Percentiles rank a stretch among this genome's conserved stretches.
Conservation (phyloP, 2,888 invertebrate genomes). For the Trissonchulus latispiculum region DNA sequence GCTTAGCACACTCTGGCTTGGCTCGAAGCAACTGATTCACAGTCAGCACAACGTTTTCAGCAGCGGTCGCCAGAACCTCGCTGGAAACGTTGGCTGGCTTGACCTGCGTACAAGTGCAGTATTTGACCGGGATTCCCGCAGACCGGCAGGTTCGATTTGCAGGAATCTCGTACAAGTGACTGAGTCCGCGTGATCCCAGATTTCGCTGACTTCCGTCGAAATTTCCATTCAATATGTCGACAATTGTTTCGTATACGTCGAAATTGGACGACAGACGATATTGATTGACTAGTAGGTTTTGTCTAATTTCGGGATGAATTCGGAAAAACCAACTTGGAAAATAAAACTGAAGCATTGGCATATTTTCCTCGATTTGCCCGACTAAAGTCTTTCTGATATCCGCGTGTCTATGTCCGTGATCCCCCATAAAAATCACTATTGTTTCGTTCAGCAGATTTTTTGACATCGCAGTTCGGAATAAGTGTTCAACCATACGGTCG, state of each 20-base stretch:
- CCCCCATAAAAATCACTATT: background rate
- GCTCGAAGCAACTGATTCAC: no score
- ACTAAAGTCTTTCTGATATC: background rate
- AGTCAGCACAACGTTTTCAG: no score
- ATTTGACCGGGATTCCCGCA: constrained; percentile 20
- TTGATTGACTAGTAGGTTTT: constrained; percentile 7
- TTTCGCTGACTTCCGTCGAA: constrained; percentile 19
- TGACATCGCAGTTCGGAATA: background rate
- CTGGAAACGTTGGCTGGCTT: no score
- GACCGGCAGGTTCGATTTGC: constrained; percentile 10
- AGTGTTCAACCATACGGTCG: background rate
- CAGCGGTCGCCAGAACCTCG: no score
- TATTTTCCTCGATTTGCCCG: background rate
- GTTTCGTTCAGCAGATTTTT: background rate
- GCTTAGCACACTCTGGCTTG: no score
- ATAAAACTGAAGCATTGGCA: background rate
- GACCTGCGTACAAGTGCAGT: constrained; percentile 16
- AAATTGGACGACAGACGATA: constrained; percentile 1
- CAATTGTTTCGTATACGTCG: constrained; percentile 20
- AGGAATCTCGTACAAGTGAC: constrained; percentile 15
- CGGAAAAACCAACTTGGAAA: background rate
- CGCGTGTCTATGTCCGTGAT: background rate
- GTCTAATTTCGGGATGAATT: background rate
- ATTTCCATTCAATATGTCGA: background rate
- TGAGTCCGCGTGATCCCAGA: background rate